A percentile compares a stretch with the other conserved stretches of the same genome.
Evolutionary conservation across 2,113 vertebrate species (phyloP).

Genomic region (Dryoscopus gambensis): DNA sequence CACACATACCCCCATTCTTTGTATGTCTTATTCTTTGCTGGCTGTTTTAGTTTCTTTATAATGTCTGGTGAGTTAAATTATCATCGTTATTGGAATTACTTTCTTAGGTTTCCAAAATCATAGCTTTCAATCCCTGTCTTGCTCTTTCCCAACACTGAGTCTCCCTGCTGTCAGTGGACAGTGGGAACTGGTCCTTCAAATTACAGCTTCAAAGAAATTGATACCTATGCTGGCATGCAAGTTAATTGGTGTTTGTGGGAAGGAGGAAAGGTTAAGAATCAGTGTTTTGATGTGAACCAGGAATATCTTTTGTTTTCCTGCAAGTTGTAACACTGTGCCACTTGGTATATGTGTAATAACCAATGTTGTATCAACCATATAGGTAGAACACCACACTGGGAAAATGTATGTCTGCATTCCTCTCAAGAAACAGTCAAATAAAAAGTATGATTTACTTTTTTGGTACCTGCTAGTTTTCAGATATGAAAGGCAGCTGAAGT

Average conservation of each 20-base stretch:
- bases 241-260: background rate
- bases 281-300: background rate
- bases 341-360: background rate
- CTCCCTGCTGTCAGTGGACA: background rate
- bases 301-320: background rate
- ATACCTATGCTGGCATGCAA: background rate
- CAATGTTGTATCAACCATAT: background rate
- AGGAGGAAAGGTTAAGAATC: background rate
- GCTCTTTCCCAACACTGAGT: background rate
- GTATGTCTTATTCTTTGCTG: background rate
- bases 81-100: background rate
- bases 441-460: background rate
- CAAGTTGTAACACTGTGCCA: background rate
- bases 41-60: background rate
- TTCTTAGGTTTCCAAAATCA: background rate
- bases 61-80: background rate
- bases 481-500: background rate
- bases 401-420: background rate
- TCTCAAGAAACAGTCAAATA: background rate
- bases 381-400: background rate
- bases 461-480: background rate
- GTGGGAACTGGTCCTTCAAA: background rate
- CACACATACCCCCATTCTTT: background rate
- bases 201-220: background rate
- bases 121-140: background rate